Conservation (phyloP, 2,888 invertebrate species). For the Onthophagus sagittarius region DNA sequence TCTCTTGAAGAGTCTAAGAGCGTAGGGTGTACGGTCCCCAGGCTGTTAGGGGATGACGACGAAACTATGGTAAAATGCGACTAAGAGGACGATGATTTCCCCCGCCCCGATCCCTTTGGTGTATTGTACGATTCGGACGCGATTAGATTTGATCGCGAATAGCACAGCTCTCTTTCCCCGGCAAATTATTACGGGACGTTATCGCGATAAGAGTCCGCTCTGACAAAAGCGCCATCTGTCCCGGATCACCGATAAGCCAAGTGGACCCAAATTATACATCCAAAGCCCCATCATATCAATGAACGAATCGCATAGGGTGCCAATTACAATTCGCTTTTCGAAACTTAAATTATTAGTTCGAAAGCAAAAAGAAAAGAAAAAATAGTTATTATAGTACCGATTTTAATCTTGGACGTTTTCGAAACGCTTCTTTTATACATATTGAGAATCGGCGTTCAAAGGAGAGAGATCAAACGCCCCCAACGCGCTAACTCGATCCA, state of each 20-base stretch:
- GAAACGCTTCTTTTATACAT: too few relatives aligned
- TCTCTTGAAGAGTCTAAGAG: neutral
- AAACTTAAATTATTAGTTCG: neutral
- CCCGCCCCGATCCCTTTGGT: neutral
- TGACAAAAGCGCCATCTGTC: neutral
- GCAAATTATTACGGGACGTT: neutral
- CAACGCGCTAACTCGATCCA: slow-evolving; percentile 45
- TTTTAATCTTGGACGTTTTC: neutral
- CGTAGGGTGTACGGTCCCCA: neutral
- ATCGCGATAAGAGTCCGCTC: neutral
- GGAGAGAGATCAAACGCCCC: neutral
- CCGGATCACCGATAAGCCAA: neutral
- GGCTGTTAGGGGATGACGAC: too few relatives aligned
- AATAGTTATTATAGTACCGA: neutral
- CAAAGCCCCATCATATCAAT: neutral
- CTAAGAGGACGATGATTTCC: neutral
- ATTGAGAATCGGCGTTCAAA: neutral
- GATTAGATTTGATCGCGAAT: too few relatives aligned
- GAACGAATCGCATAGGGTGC: neutral
- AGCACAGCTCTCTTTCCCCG: neutral
- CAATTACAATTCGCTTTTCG: neutral
- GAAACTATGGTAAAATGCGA: neutral
- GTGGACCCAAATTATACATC: neutral
- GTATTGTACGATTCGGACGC: too few relatives aligned
- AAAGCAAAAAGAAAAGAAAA: too few relatives aligned